Evolutionary conservation across 2,888 invertebrate genomes (phyloP), one percentile per base, ranked within the genome.

Genomic region (Brachypalpus laphriformis): DNA sequence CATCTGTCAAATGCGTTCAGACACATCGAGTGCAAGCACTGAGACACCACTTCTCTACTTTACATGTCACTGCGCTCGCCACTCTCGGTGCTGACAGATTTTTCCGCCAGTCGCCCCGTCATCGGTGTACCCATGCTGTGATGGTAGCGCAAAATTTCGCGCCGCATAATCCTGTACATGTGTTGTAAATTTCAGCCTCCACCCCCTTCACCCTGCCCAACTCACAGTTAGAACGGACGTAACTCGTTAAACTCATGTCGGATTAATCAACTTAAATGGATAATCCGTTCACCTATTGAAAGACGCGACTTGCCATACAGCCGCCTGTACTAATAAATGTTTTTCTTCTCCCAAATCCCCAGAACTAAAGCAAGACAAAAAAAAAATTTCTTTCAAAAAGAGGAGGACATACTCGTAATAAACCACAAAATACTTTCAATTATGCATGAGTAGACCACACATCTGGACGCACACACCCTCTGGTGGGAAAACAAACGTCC

Each of bases 191-290:
- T 85, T 66, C 54, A 34, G 18, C 34, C 34, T 11, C 9, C 71
- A 42, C 31, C 56, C 8, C 34, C 2, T 5, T n/a, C 47, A 31
- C 47, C 20, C 14, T 16, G 11, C 40, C 34, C 37, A 28, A 18
- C 45, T 20, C 25, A 25, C 83, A 77, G 83, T 59, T 61, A 65
- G 66, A 85, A 81, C 86, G 86, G 86, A 86, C 86, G 86, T 86
- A 82, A 77, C 86, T 86, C 56, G 82, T 86, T 86, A 82, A 86
- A 71, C 68, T 81, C 82, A 82, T 82, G 81, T 86, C 86, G 82
- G 76, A 86, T 82, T 86, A 86, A 86, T 86, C 86, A 81, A 81
- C 85, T 85, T 81, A 85, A 85, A 85, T 85, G 81, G 85, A 85
- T 85, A 85, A 85, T 85, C 85, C 81, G 81, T 85, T 80, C 85